These are phyloP conservation scores for Eupeodes latifasciatus DNA, from an alignment of 2,888 invertebrate genomes.

Conservation along the genomic window DNA sequence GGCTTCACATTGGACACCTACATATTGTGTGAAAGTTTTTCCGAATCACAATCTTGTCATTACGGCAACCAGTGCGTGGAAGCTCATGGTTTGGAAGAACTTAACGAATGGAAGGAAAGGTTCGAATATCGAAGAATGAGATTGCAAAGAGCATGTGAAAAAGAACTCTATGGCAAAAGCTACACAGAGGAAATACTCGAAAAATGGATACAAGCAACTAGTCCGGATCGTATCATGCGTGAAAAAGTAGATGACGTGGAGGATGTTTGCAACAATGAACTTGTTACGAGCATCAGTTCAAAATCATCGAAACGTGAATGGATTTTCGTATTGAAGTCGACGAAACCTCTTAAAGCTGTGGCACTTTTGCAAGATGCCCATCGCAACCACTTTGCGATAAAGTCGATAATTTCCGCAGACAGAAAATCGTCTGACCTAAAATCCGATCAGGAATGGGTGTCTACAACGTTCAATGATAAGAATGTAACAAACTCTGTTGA, in stretches of 20 bases:
- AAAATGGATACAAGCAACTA: conserved; percentile 87
- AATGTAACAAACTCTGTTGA: conserved; percentile 24
- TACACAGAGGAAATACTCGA: conserved; percentile 88
- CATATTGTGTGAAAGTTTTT: conserved; percentile 87
- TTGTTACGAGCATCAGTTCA: conserved; percentile 87
- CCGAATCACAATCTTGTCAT: conserved; percentile 86
- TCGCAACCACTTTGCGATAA: conserved; percentile 88
- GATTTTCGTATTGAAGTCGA: conserved; percentile 86
- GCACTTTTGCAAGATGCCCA: conserved; percentile 89
- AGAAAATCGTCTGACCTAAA: conserved; percentile 83
- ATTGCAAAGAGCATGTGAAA: conserved; percentile 87
- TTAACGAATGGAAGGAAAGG: conserved; percentile 90
- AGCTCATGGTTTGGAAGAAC: conserved; percentile 89
- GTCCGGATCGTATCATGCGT: conserved; percentile 87
- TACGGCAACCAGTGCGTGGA: conserved; percentile 90
- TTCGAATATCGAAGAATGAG: conserved; percentile 88
- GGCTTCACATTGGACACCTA: conserved; percentile 88
- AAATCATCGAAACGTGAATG: conserved; percentile 87
- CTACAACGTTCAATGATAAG: conserved; percentile 72
- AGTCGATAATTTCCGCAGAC: conserved; percentile 82
- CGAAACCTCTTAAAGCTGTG: conserved; percentile 86
- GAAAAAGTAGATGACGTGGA: conserved; percentile 87
- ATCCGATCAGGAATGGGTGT: conserved; percentile 86
- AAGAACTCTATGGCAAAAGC: conserved; percentile 87
- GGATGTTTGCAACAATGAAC: conserved; percentile 86